Conservation (phyloP, 2,797 vertebrate genomes). For the Cossypha dichroa region DNA sequence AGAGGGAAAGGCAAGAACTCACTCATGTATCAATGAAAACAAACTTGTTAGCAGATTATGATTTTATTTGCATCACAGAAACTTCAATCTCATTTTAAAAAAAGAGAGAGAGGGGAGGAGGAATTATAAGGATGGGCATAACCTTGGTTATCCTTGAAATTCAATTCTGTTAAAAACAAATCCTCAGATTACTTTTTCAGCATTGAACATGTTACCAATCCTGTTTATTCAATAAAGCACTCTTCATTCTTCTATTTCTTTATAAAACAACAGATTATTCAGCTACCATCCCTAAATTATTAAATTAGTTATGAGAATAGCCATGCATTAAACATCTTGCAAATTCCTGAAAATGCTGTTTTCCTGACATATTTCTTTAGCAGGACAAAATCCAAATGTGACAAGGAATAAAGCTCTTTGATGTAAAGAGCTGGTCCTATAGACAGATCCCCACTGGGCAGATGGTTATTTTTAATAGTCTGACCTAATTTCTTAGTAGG, state of each 20-base stretch:
- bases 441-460: constrained; percentile 50
- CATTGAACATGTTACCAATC: background rate
- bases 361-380: constrained; percentile 19
- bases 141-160: constrained; percentile 41
- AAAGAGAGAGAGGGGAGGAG: accelerated
- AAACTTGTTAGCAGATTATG: background rate
- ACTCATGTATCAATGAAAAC: background rate
- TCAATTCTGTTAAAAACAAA: background rate
- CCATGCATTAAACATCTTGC: background rate
- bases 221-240: background rate
- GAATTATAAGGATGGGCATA: background rate
- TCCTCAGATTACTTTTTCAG: constrained; percentile 23
- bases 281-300: background rate
- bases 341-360: constrained; percentile 6
- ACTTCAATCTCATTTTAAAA: background rate
- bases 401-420: constrained; percentile 23
- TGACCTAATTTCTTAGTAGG: constrained; percentile 67
- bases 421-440: constrained; percentile 37
- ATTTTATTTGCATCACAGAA: background rate
- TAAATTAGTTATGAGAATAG: background rate
- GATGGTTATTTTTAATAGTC: constrained; percentile 71
- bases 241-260: background rate
- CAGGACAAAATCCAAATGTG: constrained; percentile 2
- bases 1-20: background rate
- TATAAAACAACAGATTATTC: background rate